Evolutionary conservation across 1,140 invertebrate species (phyloP), one percentile per base, ranked within the genome.

Genomic region (Microplitis demolitor): DNA sequence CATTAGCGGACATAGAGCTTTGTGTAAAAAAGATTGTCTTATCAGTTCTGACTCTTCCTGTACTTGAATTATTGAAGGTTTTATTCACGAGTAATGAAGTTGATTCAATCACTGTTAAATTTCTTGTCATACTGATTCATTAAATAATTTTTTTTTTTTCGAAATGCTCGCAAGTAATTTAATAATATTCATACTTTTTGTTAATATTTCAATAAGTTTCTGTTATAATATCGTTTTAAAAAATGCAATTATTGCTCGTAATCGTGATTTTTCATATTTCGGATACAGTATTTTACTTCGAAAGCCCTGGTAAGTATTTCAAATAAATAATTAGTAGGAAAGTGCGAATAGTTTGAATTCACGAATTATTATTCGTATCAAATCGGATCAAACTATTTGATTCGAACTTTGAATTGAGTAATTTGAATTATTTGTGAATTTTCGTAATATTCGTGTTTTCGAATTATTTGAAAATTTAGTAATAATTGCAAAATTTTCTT

Each of bases 281-380:
- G 83, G 83, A 8, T 84, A 80, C 14, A 77, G 76, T 5, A 77
- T 83, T 3, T 58, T 79, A 50, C 64, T 83, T 6, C 71, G 78
- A 37, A 60, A 39, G 74, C 2, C 50, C 61, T 33, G 16, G 66
- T 14, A 34, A 68, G 5, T 66, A 69, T 76, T 45, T 45, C 0
- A 24, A 24, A 24, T 24, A 24, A 24, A 24, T 24, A 24, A 24
- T 24, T 24, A 24, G 2, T 24, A 24, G 24, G 24, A 24, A 2
- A 1, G 24, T 24, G 2, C 24, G 24, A 24, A 24, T 24, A 24
- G 24, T 24, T 24, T 2, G 2, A 24, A 24, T 2, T 24, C 2
- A 24, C 24, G 24, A 24, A 24, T 24, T 24, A 24, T 24, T 24
- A 24, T 24, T 24, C 24, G 24, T 24, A 24, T 24, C 24, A 2